These are phyloP conservation scores for Noctua janthe DNA, from an alignment of 2,888 invertebrate genomes.

Conservation along the genomic window DNA sequence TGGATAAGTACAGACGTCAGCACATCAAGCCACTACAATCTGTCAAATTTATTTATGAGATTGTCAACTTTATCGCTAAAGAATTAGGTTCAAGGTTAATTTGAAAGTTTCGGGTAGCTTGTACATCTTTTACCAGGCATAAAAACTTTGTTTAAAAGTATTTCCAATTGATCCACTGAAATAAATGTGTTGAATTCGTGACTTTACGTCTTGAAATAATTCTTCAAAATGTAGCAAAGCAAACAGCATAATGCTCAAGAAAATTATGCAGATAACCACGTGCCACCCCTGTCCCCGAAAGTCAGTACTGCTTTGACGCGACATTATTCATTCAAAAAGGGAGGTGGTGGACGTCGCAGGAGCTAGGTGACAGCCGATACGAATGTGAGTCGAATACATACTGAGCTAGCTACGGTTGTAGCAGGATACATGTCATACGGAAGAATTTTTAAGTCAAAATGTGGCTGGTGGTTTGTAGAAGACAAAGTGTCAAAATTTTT, in stretches of 20 bases:
- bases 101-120: too few relatives aligned
- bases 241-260: background rate
- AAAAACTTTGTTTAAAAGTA: background rate
- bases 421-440: conserved; percentile 7
- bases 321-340: conserved; percentile 83
- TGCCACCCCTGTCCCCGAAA: conserved; percentile 67
- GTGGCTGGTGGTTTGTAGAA: background rate
- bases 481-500: background rate
- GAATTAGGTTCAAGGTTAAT: too few relatives aligned
- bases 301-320: conserved; percentile 72
- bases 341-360: conserved; percentile 64
- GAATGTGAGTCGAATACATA: conserved; percentile 65
- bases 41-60: too few relatives aligned
- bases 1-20: background rate
- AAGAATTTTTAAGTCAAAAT: background rate
- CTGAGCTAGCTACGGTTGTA: conserved; percentile 50
- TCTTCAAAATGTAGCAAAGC: too few relatives aligned
- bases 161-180: background rate
- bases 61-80: too few relatives aligned
- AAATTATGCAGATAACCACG: background rate
- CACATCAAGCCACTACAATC: too few relatives aligned
- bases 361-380: conserved; percentile 70
- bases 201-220: background rate
- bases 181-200: background rate
- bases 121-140: background rate